phyloP scores from a whole-genome alignment of 2,113 vertebrate species.

The Eptesicus fuscus region DNA sequence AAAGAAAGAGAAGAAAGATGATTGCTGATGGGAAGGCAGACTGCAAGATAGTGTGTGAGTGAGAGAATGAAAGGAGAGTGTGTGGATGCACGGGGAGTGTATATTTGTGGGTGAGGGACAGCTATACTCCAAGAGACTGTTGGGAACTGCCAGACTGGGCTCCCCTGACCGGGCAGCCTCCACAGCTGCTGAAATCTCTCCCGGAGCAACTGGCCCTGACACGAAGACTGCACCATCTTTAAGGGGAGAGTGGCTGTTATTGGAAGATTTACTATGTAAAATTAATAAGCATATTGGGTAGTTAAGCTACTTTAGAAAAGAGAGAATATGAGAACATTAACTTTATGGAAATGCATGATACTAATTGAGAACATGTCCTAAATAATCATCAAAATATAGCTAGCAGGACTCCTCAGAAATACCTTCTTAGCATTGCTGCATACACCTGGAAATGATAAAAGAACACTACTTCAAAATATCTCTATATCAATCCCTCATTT shows the following conservation, averaged over 20 bases:
- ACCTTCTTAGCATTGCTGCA: neutral
- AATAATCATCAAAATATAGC: neutral
- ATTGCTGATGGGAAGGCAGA: too few species aligned
- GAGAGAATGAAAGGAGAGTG: too few species aligned
- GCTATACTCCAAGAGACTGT: too few species aligned
- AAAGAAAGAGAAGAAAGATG: too few species aligned
- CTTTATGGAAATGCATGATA: neutral
- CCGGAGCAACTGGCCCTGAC: too few species aligned
- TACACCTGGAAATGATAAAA: neutral
- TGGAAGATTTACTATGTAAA: neutral
- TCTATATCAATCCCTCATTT: neutral
- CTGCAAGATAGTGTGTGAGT: too few species aligned
- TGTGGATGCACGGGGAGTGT: too few species aligned
- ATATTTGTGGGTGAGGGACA: too few species aligned
- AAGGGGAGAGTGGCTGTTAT: neutral
- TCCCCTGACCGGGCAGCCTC: too few species aligned
- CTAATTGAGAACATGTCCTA: slow-evolving; percentile 25
- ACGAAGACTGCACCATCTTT: too few species aligned
- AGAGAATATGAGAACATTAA: neutral
- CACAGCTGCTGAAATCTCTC: too few species aligned
- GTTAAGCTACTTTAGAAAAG: slow-evolving; percentile 1
- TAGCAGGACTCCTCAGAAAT: neutral
- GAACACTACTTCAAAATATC: neutral
- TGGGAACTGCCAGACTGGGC: too few species aligned
- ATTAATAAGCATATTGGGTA: neutral